phyloP scores from a whole-genome alignment of 2,113 vertebrate species.

The Hucho hucho region DNA sequence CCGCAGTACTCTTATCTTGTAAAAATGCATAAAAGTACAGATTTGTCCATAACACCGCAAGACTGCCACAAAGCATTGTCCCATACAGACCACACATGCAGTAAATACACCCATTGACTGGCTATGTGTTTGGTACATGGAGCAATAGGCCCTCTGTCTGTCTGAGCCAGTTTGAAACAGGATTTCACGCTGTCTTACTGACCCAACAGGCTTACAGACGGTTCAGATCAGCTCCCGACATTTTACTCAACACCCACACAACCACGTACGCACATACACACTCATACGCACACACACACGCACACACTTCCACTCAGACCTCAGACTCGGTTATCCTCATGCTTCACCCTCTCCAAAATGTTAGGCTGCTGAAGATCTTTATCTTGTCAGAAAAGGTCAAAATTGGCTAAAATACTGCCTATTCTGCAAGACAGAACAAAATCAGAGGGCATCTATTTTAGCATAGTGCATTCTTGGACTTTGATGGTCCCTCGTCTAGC shows the following conservation, averaged over 20 bases:
- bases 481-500: background rate
- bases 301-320: too few relatives aligned
- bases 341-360: constrained; percentile 22
- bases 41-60: too few relatives aligned
- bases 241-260: constrained; percentile 3
- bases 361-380: constrained; percentile 35
- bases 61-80: too few relatives aligned
- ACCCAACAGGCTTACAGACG: constrained; percentile 54
- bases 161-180: constrained; percentile 47
- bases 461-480: background rate
- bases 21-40: background rate
- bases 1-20: constrained; percentile 7
- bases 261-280: background rate
- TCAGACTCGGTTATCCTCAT: background rate
- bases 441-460: constrained; percentile 19
- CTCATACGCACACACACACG: too few relatives aligned
- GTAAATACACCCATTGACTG: background rate
- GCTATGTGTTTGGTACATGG: background rate
- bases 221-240: constrained; percentile 26
- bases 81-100: too few relatives aligned
- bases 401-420: constrained; percentile 40
- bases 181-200: constrained; percentile 53
- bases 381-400: constrained; percentile 44
- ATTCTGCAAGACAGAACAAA: background rate
- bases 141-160: constrained; percentile 9